phyloP scores from a whole-genome alignment of 2,113 vertebrate species.

The Psophia crepitans region DNA sequence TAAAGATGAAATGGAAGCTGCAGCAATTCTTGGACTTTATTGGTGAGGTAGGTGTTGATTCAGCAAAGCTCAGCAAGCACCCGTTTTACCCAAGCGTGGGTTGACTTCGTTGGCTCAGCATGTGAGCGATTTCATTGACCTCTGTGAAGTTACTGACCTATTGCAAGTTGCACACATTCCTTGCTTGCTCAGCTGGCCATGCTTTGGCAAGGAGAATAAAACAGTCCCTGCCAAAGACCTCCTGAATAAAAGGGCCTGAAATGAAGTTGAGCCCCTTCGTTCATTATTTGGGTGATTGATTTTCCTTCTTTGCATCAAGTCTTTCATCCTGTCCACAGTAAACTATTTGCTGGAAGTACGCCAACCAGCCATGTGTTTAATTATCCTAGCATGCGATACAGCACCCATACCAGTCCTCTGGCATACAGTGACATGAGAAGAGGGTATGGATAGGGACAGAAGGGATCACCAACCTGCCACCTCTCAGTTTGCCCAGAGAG shows the following conservation, averaged over 20 bases:
- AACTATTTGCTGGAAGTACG: neutral
- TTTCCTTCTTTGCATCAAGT: neutral
- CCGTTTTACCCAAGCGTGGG: neutral
- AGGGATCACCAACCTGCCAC: neutral
- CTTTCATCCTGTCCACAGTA: neutral
- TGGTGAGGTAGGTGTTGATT: neutral
- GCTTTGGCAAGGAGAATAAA: neutral
- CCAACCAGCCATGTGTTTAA: neutral
- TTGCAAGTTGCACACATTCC: neutral
- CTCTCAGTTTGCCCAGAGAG: neutral
- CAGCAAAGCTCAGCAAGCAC: neutral
- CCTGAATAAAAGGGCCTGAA: neutral
- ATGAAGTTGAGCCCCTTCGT: neutral
- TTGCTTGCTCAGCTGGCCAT: neutral
- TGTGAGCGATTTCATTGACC: neutral
- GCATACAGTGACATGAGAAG: neutral
- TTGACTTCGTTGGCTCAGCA: neutral
- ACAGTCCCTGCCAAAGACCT: neutral
- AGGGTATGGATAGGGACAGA: neutral
- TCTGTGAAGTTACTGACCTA: neutral
- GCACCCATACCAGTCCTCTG: neutral
- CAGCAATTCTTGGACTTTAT: neutral
- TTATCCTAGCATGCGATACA: neutral
- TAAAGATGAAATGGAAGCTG: neutral
- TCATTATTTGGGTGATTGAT: neutral